These are phyloP conservation scores for Anorthoa munda DNA, from an alignment of 2,888 invertebrate genomes.

Conservation along the genomic window DNA sequence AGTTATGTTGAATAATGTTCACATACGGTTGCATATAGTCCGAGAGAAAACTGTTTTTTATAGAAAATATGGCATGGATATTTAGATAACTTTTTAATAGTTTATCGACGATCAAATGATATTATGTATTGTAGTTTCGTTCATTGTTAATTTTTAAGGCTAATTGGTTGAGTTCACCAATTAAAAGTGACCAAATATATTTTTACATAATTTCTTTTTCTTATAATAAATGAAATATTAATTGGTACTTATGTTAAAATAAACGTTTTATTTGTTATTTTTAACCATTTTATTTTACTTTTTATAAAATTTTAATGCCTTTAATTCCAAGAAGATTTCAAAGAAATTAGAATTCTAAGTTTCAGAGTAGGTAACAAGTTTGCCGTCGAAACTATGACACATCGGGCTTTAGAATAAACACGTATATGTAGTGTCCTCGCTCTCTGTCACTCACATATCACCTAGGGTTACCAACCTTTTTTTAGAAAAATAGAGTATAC, in stretches of 20 bases:
- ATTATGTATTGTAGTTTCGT: slow-evolving; percentile 24
- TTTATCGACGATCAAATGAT: slow-evolving; percentile 44
- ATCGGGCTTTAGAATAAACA: no score
- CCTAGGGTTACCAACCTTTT: no score
- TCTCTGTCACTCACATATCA: no score
- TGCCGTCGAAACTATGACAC: no score
- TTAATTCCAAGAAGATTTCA: background rate
- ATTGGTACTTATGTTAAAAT: background rate
- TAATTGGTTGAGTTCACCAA: slow-evolving; percentile 28
- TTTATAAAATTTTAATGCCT: background rate
- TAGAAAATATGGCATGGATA: background rate
- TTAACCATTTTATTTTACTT: background rate
- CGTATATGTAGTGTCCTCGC: no score
- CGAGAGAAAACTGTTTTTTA: background rate
- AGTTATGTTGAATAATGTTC: slow-evolving; percentile 33
- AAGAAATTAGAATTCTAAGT: no score
- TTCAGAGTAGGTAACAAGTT: no score
- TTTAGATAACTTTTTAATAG: slow-evolving; percentile 41
- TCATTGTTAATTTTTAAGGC: slow-evolving; percentile 36
- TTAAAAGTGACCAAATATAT: background rate
- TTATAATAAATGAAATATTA: background rate
- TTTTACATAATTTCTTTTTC: background rate
- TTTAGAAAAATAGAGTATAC: no score
- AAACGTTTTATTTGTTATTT: background rate
- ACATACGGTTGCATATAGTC: slow-evolving; percentile 20